Percentiles rank a stretch among this genome's conserved stretches.
Conservation (phyloP, 2,888 invertebrate species). For the Corythucha ciliata region DNA sequence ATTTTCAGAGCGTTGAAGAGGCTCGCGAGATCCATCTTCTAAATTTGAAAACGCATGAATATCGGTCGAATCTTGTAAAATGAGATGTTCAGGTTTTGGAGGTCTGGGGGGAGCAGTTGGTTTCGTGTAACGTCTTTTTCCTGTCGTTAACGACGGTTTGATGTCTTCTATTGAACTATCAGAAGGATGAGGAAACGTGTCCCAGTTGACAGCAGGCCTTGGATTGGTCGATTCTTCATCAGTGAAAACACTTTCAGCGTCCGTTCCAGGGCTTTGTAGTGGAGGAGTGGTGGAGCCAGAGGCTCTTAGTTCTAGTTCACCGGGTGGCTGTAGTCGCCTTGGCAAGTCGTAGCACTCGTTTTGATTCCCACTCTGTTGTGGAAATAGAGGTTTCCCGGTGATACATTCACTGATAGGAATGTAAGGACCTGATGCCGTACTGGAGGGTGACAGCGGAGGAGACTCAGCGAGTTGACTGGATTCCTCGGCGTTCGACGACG, state of each 20-base stretch:
- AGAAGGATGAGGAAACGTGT: conserved; percentile 47
- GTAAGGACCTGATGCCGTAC: conserved; percentile 65
- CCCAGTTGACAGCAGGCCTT: conserved; percentile 44
- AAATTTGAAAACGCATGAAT: conserved; percentile 46
- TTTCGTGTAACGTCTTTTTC: conserved; percentile 29
- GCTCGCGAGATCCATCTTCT: conserved; percentile 34
- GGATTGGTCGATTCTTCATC: conserved; percentile 57
- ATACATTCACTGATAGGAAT: conserved; percentile 89
- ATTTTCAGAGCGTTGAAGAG: conserved; percentile 40
- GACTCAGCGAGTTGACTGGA: conserved; percentile 43
- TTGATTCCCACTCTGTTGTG: conserved; percentile 31
- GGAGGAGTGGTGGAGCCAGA: conserved; percentile 43
- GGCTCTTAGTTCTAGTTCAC: conserved; percentile 32
- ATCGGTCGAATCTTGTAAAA: conserved; percentile 41
- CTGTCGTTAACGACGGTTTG: conserved; percentile 23
- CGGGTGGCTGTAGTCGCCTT: conserved; percentile 37
- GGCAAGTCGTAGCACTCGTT: conserved; percentile 38
- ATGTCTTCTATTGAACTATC: conserved; percentile 48
- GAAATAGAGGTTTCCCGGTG: conserved; percentile 52
- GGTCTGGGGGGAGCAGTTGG: conserved; percentile 57
- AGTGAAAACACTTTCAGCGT: conserved; percentile 57
- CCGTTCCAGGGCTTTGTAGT: conserved; percentile 52
- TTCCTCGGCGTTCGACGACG: conserved; percentile 40
- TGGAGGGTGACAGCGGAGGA: conserved; percentile 54
- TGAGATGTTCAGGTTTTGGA: conserved; percentile 58